Evolutionary conservation across 2,113 vertebrate species (phyloP), one percentile per base, ranked within the genome.

Genomic region (Todiramphus saurophagus): DNA sequence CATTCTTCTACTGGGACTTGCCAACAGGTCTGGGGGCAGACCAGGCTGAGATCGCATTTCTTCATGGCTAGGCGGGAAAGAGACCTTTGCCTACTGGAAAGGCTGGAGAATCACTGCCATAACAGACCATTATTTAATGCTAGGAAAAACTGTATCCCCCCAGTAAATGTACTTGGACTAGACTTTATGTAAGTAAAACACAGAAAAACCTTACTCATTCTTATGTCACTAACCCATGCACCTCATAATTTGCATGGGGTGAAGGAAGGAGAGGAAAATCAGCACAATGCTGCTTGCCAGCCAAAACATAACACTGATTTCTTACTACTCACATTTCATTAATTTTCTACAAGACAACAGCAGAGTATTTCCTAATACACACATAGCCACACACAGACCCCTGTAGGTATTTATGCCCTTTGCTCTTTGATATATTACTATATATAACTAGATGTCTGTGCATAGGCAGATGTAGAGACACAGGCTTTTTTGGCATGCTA

Each of bases 171-270:
- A 74, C 59, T 95, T 82, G 70, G 82, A 76, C 62, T 83, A 59
- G 44, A 55, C 62, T 85, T 63, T 87, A 63, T 50, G 48, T 67
- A 90, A 83, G 85, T 56, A 67, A 85, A 69, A 81, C 3, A 27
- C 87, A 95, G 92, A 93, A 95, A 92, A 94, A 39, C 55, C 63
- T 94, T 87, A 93, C 82, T 95, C 92, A 90, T 80, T 85, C 87
- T 96, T 87, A 63, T 18, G 85, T 91, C 94, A 94, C 72, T 83
- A 88, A 93, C 83, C 72, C 94, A 93, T 24, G 24, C 92, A 92
- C 92, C 72, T 92, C 94, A 74, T 90, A 88, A 93, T 83, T 91
- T 93, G 79, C 64, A 81, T 8, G 1, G 72, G 16, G n/a, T 7
- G 12, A 24, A 46, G 39, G 46, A 11, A 87, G 51, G 76, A 82